Conservation (phyloP, 2,888 invertebrate genomes). For the Eupithecia exiguata region DNA sequence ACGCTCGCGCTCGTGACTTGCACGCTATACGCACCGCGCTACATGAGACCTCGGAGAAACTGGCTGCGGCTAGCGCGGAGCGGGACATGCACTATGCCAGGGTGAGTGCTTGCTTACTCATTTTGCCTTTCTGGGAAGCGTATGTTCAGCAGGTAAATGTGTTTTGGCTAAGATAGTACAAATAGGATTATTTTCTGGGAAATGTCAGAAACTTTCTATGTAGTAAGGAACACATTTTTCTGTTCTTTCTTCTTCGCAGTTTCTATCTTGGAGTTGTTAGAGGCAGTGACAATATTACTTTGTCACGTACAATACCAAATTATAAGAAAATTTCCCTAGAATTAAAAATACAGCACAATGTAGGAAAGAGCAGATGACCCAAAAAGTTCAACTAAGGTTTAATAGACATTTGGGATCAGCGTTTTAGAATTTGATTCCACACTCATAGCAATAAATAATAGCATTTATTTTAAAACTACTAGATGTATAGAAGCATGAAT, state of each 20-base stretch:
- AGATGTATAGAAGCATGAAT: background rate
- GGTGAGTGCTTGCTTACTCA: slow-evolving; percentile 56
- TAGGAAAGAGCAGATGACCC: background rate
- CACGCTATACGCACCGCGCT: slow-evolving; percentile 69
- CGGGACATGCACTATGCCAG: slow-evolving; percentile 75
- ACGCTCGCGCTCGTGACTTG: slow-evolving; percentile 72
- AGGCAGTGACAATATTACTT: background rate
- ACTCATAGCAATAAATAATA: background rate
- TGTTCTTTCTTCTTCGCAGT: background rate
- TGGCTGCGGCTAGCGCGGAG: slow-evolving; percentile 75
- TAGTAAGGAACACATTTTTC: background rate
- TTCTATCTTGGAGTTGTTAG: background rate
- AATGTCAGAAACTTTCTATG: background rate
- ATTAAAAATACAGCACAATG: background rate
- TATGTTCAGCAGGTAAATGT: background rate
- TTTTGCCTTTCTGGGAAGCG: background rate
- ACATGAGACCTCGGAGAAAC: slow-evolving; percentile 74
- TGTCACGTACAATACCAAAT: background rate
- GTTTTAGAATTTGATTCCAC: background rate
- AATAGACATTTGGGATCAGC: background rate
- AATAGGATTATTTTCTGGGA: background rate
- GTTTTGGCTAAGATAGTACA: background rate
- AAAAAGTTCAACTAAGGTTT: background rate
- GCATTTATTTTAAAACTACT: background rate
- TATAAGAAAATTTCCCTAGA: background rate